phyloP scores from a whole-genome alignment of 1,140 invertebrate genomes.

The Augochlora pura region DNA sequence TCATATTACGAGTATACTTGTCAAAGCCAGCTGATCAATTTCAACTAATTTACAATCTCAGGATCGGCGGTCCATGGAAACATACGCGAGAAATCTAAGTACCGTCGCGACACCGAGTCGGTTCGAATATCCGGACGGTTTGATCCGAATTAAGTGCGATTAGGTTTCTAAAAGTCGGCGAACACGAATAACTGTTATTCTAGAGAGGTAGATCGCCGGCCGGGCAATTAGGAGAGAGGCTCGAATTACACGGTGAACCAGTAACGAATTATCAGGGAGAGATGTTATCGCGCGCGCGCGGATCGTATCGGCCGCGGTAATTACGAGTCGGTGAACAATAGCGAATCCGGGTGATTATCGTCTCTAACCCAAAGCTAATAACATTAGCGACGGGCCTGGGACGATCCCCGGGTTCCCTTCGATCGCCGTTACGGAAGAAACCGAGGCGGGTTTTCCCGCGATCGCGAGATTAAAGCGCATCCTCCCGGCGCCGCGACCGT shows the following conservation, averaged over 20 bases:
- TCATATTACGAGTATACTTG: no score
- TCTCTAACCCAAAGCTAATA: constrained; percentile 46
- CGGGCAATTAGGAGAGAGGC: constrained; percentile 40
- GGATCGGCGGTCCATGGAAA: no score
- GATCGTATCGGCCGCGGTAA: constrained; percentile 24
- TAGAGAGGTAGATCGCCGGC: neutral
- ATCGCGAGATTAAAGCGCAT: no score
- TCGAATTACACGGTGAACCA: constrained; percentile 35
- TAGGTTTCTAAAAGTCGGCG: neutral
- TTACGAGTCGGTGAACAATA: constrained; percentile 38
- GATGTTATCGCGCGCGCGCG: neutral
- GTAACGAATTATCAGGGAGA: constrained; percentile 26
- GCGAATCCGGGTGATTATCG: constrained; percentile 37
- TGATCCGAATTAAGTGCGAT: no score
- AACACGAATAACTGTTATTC: neutral
- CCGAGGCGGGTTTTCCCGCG: neutral
- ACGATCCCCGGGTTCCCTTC: neutral
- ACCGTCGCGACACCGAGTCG: no score
- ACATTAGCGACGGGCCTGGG: constrained; percentile 33
- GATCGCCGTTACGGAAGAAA: no score
- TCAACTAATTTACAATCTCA: no score
- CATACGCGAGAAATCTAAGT: no score
- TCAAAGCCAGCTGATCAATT: no score
- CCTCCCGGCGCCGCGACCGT: no score
- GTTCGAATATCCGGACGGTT: no score